Base-by-base conservation (phyloP, 2,113 vertebrate species). In the Oenanthe melanoleuca region DNA sequence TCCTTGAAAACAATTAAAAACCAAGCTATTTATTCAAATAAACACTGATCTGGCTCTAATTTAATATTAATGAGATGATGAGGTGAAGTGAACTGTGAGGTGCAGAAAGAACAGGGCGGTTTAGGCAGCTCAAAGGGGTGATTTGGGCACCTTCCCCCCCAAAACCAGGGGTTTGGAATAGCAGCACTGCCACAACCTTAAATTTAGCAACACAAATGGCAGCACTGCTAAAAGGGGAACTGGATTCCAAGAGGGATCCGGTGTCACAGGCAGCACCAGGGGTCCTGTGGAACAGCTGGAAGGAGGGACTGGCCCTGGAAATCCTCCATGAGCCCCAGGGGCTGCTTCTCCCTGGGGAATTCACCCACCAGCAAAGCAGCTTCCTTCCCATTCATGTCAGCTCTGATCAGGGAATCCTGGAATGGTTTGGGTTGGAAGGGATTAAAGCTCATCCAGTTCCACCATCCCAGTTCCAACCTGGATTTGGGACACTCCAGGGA, bases 151-250 rank as follows among this genome's bases (percentile, higher is more conserved):
- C 33, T 52, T 34, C 14, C 38, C 33, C n/a, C 34, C 38, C 14
- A 56, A 80, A 64, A 18, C 1, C 53, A 34, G n/a, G 12, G 16
- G 6, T 17, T 34, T 60, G 63, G 70, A 82, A 89, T 53, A 34
- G 78, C 78, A 67, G 53, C 45, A 25, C 37, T 33, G 77, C 17
- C 86, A 66, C 2, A 2, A 22, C n/a, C n/a, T 60, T 74, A 81
- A 82, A 89, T 82, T 89, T 89, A 89, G 86, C 86, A 74, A 20
- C 78, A 74, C 69, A 89, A 81, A 65, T 89, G 86, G 86, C 86
- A 89, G 57, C 53, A 1, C 2, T n/a, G 69, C 86, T 20, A 67
- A 60, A 67, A 67, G 69, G 38, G 78, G 86, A 89, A 47, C 69
- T 37, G 4, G 8, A 24, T 8, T 34, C 31, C 52, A 4, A 5